phyloP scores from a whole-genome alignment of 1,140 invertebrate genomes.

The Eumeta japonica region DNA sequence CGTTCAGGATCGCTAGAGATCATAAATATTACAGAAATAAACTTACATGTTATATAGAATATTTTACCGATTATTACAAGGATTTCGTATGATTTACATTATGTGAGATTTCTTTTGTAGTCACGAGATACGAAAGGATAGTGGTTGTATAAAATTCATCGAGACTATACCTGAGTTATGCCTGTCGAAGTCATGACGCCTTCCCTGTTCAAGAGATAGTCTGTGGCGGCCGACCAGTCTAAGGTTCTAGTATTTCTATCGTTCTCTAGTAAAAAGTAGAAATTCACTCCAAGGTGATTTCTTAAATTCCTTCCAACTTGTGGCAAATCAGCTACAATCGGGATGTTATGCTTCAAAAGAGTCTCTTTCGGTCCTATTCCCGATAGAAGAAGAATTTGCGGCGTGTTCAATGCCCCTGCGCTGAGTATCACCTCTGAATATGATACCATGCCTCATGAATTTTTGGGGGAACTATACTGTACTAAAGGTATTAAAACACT shows the following conservation, averaged over 20 bases:
- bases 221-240: conserved; percentile 56
- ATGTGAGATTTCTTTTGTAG: too few species aligned
- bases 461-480: neutral
- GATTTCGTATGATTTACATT: too few species aligned
- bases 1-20: too few species aligned
- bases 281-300: conserved; percentile 66
- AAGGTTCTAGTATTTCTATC: conserved; percentile 55
- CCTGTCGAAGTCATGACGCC: conserved; percentile 64
- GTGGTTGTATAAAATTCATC: too few species aligned
- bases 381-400: conserved; percentile 65
- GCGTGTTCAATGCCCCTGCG: conserved; percentile 62
- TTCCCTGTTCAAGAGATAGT: conserved; percentile 58
- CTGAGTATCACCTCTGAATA: conserved; percentile 66
- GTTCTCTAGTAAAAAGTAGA: conserved; percentile 44
- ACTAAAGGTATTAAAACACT: neutral
- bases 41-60: too few species aligned
- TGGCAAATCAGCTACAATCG: conserved; percentile 62
- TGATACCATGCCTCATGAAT: too few species aligned
- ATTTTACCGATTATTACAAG: too few species aligned
- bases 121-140: too few species aligned
- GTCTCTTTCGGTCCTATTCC: conserved; percentile 66
- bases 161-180: conserved; percentile 54
- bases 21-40: too few species aligned
- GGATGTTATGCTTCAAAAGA: conserved; percentile 59
- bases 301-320: conserved; percentile 72